Conservation (phyloP, 2,797 vertebrate genomes). For the Setipinna tenuifilis region DNA sequence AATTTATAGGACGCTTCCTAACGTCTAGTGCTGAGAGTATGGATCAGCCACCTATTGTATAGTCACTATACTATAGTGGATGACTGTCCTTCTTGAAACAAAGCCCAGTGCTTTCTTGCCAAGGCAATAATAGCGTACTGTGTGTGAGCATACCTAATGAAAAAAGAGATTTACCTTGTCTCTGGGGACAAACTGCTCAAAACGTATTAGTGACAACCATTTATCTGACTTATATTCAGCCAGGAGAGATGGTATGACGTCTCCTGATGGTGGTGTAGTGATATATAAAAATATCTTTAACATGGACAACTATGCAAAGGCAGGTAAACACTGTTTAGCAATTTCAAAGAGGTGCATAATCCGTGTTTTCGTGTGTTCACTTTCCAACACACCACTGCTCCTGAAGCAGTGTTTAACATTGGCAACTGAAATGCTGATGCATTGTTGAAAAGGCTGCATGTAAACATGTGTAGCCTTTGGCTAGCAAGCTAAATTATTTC, state of each 20-base stretch:
- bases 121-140: constrained; percentile 31
- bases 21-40: constrained; percentile 14
- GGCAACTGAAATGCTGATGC: neutral
- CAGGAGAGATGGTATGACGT: neutral
- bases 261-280: too few species aligned
- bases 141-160: constrained; percentile 39
- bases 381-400: too few species aligned
- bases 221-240: neutral
- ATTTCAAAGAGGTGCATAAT: too few species aligned
- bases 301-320: too few species aligned
- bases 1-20: constrained; percentile 40
- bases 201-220: neutral
- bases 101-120: constrained; percentile 11
- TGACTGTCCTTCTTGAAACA: constrained; percentile 24
- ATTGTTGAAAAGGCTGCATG: neutral
- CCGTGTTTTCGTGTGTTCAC: too few species aligned
- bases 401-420: neutral
- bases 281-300: too few species aligned
- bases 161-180: constrained; percentile 34
- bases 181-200: constrained; percentile 14
- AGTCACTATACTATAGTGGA: too few species aligned
- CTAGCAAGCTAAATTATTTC: neutral
- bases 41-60: constrained; percentile 28
- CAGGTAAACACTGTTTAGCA: too few species aligned
- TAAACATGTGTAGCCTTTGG: neutral